Percentiles rank a stretch among this genome's conserved stretches.
Conservation (phyloP, 64 coral and sea anemone species). For the Astreopora myriophthalma region DNA sequence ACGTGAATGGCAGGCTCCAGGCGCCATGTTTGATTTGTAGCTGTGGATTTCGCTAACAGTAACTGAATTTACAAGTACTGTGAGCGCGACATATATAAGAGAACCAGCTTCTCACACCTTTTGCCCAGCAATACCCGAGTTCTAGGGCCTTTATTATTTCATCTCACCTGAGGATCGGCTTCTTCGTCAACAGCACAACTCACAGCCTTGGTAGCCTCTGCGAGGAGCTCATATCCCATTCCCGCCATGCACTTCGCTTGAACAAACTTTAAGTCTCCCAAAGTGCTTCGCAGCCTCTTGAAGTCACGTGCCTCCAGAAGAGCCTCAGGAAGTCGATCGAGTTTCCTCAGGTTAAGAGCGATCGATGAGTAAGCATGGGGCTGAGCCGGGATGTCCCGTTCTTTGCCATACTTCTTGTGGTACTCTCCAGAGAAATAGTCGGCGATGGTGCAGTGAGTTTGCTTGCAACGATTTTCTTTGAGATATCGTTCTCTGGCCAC, state of each 20-base stretch:
- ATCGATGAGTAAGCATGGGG: constrained; percentile 44
- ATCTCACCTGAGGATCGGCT: background rate
- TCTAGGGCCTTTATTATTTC: background rate
- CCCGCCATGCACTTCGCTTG: constrained; percentile 79
- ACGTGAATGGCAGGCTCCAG: no score
- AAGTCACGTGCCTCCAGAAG: constrained; percentile 58
- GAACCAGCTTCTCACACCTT: no score
- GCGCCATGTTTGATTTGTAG: no score
- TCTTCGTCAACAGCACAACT: constrained; percentile 9
- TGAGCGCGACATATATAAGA: no score
- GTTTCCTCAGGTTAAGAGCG: constrained; percentile 63
- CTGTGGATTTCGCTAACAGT: no score
- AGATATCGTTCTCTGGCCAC: constrained; percentile 44
- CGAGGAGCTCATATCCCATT: constrained; percentile 54
- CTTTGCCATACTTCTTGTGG: constrained; percentile 12
- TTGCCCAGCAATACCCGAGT: no score
- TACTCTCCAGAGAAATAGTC: constrained; percentile 51
- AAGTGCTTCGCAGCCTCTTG: constrained; percentile 1
- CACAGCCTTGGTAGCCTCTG: constrained; percentile 22
- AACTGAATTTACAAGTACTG: no score
- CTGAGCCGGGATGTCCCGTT: constrained; percentile 44
- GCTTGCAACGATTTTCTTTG: background rate
- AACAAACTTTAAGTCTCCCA: constrained; percentile 59
- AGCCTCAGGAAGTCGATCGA: constrained; percentile 33
- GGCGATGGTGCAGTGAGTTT: constrained; percentile 25